Conservation (phyloP, 2,888 invertebrate genomes). For the Hyles lineata region DNA sequence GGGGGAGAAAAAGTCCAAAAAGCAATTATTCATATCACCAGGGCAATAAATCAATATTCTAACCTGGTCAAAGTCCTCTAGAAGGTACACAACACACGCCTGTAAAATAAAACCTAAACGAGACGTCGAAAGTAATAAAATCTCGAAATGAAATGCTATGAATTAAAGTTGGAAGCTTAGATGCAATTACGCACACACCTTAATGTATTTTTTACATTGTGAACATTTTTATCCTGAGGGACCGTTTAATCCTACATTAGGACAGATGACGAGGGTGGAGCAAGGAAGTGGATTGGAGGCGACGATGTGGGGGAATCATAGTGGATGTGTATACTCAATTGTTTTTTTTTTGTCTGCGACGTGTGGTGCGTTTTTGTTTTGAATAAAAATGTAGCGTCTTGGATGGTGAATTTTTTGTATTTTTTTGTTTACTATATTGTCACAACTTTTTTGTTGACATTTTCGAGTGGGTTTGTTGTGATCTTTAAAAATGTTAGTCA, state of each 20-base stretch:
- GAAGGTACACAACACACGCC: not conserved
- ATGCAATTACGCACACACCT: constrained; percentile 37
- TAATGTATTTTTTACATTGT: constrained; percentile 55
- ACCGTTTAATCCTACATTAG: constrained; percentile 60
- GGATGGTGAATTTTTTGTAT: too few species aligned
- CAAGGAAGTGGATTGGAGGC: constrained; percentile 46
- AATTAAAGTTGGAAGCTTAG: constrained; percentile 18
- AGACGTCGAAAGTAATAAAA: not conserved
- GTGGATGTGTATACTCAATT: not conserved
- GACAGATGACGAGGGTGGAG: constrained; percentile 58
- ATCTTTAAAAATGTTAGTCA: not conserved
- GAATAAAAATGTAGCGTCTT: too few species aligned
- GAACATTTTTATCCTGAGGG: constrained; percentile 60
- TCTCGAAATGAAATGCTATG: not conserved
- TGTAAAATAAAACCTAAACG: not conserved
- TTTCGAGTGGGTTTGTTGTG: not conserved
- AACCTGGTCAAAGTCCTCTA: not conserved
- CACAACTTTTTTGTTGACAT: not conserved
- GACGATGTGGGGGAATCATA: constrained; percentile 9
- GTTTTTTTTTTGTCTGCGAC: not conserved
- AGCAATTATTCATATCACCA: too few species aligned
- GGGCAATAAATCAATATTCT: too few species aligned
- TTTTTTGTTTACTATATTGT: not conserved
- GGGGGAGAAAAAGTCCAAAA: too few species aligned
- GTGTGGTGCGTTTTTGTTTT: not conserved